Conservation (phyloP, 2,797 vertebrate genomes). For the Odontamblyopus lacepedii region DNA sequence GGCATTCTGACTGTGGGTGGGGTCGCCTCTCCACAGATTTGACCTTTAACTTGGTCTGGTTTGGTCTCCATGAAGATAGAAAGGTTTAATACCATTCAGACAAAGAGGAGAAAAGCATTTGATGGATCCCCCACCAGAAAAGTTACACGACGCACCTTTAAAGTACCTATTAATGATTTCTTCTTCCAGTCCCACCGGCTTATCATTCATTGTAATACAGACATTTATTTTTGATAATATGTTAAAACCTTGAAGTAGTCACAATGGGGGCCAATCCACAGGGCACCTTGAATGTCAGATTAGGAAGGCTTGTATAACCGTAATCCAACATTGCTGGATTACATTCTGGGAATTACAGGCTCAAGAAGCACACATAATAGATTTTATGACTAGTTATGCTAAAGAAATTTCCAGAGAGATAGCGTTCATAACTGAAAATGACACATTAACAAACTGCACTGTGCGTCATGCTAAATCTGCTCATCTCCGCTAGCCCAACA, state of each 20-base stretch:
- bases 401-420: slow-evolving; percentile 30
- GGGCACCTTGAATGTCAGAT: slow-evolving; percentile 14
- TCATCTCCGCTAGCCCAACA: slow-evolving; percentile 49
- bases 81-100: too few relatives aligned
- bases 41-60: too few relatives aligned
- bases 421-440: slow-evolving; percentile 31
- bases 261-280: not conserved
- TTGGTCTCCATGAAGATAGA: too few relatives aligned
- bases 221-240: not conserved
- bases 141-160: not conserved
- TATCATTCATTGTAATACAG: not conserved
- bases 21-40: too few relatives aligned
- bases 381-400: slow-evolving; percentile 1
- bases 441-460: slow-evolving; percentile 33
- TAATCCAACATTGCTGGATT: slow-evolving; percentile 11
- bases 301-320: not conserved
- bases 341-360: slow-evolving; percentile 12
- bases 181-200: slow-evolving; percentile 1
- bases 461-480: slow-evolving; percentile 43
- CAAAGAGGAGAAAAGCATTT: too few relatives aligned
- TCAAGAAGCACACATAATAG: slow-evolving; percentile 4
- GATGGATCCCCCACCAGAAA: too few relatives aligned
- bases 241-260: not conserved
- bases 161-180: slow-evolving; percentile 8
- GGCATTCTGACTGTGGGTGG: too few relatives aligned